phyloP scores from a whole-genome alignment of 1,140 invertebrate genomes.

The Bombus sylvicola region DNA sequence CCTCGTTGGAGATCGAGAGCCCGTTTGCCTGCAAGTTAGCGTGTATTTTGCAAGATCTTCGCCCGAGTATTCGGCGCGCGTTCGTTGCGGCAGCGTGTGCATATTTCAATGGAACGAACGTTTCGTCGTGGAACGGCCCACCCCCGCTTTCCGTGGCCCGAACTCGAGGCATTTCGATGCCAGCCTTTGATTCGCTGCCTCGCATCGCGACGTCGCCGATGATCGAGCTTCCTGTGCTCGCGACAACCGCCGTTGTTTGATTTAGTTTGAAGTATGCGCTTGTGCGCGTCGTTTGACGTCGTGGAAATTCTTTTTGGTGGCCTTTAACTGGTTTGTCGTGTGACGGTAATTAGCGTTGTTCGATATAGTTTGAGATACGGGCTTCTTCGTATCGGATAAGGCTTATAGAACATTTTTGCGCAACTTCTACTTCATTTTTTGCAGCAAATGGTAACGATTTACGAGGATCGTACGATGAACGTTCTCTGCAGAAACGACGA shows the following conservation, averaged over 20 bases:
- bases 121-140: background rate
- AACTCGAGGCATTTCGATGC: background rate
- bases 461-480: too few relatives aligned
- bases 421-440: too few relatives aligned
- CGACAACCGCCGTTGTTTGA: background rate
- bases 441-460: rapidly evolving
- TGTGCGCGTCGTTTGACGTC: background rate
- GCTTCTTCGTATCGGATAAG: too few relatives aligned
- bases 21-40: conserved; percentile 23
- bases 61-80: background rate
- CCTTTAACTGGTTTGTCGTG: background rate
- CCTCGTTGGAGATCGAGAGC: conserved; percentile 3
- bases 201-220: background rate
- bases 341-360: background rate
- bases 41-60: conserved; percentile 24
- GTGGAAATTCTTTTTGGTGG: background rate
- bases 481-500: too few relatives aligned
- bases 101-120: conserved; percentile 14
- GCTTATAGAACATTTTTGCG: too few relatives aligned
- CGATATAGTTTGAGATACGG: background rate
- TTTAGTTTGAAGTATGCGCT: background rate
- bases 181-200: background rate
- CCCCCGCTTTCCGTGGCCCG: background rate
- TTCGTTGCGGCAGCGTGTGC: background rate
- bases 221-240: background rate